These are phyloP conservation scores for Muscidifurax raptorellus DNA, from an alignment of 1,140 invertebrate species.

Conservation along the genomic window DNA sequence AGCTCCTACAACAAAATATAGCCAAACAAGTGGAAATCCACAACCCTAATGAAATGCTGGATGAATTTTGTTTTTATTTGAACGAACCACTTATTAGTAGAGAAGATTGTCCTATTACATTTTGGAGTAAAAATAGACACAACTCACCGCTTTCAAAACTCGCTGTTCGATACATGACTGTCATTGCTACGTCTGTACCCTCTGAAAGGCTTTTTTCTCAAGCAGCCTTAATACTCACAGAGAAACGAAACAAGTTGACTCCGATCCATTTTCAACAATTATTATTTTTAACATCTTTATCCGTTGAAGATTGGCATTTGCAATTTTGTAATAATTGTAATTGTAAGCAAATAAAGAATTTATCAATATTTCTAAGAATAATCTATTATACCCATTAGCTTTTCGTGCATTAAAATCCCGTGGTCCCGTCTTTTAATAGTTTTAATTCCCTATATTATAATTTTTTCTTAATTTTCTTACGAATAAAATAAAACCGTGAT, in stretches of 20 bases:
- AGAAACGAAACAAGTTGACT: neutral
- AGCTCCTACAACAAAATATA: neutral
- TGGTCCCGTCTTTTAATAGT: no score
- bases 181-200: neutral
- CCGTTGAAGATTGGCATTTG: neutral
- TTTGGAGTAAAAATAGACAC: neutral
- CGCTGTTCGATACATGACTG: neutral
- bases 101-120: neutral
- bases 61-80: neutral
- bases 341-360: no score
- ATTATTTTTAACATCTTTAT: neutral
- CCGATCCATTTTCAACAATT: slow-evolving; percentile 7
- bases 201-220: slow-evolving; percentile 5
- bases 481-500: no score
- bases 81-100: neutral
- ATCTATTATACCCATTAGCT: no score
- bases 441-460: no score
- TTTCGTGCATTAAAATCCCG: no score
- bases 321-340: no score
- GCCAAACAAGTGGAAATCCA: neutral
- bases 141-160: neutral
- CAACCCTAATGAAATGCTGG: neutral
- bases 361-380: no score
- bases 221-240: slow-evolving; percentile 3
- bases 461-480: no score